Percentiles rank a stretch among this genome's conserved stretches.
Conservation (phyloP, 2,113 vertebrate genomes). For the Mormoops blainvillei region DNA sequence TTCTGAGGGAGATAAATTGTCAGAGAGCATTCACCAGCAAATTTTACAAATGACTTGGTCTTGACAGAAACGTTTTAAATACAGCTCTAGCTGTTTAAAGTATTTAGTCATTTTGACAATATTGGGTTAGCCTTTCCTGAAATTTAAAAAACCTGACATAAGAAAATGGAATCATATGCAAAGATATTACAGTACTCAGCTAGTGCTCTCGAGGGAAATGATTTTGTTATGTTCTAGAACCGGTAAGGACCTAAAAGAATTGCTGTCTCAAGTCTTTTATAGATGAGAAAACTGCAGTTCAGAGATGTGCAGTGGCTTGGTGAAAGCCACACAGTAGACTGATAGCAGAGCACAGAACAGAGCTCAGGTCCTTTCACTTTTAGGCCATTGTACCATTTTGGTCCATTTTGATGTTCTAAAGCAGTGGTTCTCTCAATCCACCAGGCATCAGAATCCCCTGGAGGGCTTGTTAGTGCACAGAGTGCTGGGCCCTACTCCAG, state of each 20-base stretch:
- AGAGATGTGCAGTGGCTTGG: not conserved
- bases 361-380: not conserved
- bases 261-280: not conserved
- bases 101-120: slow-evolving; percentile 57
- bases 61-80: slow-evolving; percentile 55
- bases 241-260: not conserved
- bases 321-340: not conserved
- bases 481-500: not conserved
- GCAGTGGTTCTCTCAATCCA: not conserved
- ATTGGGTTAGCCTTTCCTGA: slow-evolving; percentile 29
- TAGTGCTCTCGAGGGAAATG: not conserved
- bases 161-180: not conserved
- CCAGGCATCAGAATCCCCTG: not conserved
- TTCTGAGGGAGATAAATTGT: slow-evolving; percentile 52
- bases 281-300: not conserved
- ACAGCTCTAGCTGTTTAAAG: slow-evolving; percentile 34
- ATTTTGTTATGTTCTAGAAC: slow-evolving; percentile 22
- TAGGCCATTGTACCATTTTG: not conserved
- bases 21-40: slow-evolving; percentile 36
- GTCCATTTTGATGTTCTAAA: not conserved
- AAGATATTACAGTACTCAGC: not conserved
- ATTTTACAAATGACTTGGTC: slow-evolving; percentile 28
- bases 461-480: not conserved
- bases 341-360: not conserved
- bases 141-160: slow-evolving; percentile 12